These are phyloP conservation scores for Trisateles emortualis DNA, from an alignment of 2,888 invertebrate genomes.

Conservation along the genomic window DNA sequence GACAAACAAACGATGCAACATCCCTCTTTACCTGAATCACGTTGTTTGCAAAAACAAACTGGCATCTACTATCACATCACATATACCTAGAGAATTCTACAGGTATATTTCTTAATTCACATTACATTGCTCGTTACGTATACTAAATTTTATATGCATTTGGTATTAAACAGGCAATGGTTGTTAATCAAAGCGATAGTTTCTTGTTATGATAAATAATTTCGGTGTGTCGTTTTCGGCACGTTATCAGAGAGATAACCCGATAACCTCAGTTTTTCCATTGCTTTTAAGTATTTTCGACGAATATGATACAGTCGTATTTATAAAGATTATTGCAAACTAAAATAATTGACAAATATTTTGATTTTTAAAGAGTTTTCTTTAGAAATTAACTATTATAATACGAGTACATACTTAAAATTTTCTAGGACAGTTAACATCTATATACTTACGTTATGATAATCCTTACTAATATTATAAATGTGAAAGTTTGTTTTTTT, in stretches of 20 bases:
- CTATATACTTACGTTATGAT: no score
- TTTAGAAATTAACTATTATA: background rate
- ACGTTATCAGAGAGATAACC: slow-evolving; percentile 34
- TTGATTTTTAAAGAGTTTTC: background rate
- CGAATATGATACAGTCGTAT: slow-evolving; percentile 32
- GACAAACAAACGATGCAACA: background rate
- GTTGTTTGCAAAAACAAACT: slow-evolving; percentile 21
- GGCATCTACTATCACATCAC: background rate
- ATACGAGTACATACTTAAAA: background rate
- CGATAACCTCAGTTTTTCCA: slow-evolving; percentile 41
- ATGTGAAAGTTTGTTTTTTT: no score
- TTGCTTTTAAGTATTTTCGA: slow-evolving; percentile 36
- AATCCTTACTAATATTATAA: no score
- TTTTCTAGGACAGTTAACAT: no score
- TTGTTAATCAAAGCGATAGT: background rate
- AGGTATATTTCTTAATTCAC: no score
- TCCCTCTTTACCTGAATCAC: slow-evolving; percentile 2
- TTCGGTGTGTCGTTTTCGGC: background rate
- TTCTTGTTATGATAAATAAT: background rate
- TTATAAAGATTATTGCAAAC: slow-evolving; percentile 24
- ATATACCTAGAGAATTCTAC: background rate
- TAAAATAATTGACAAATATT: background rate
- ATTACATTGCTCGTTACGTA: slow-evolving; percentile 6
- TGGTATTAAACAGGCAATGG: slow-evolving; percentile 2
- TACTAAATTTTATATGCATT: rapidly evolving